Evolutionary conservation across 2,888 invertebrate genomes (phyloP), one percentile per base, ranked within the genome.

Genomic region (Thera britannica): DNA sequence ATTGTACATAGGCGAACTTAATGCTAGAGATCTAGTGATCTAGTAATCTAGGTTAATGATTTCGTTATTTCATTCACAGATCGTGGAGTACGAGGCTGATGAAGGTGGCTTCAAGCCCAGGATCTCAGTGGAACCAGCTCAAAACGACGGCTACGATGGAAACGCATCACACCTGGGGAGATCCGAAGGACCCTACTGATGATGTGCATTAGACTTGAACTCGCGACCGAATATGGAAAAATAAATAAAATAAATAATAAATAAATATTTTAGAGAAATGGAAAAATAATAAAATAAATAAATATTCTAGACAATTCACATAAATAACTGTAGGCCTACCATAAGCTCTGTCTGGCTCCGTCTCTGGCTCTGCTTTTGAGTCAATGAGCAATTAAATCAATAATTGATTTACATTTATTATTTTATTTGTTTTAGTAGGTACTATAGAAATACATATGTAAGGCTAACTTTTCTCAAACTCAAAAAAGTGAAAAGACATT

Each of bases 71-170:
- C 34, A 9, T 41, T 35, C 36, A 38, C 91, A 95, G 94, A 94
- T 95, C 63, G 96, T 96, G 2, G 95, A 95, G 73, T 96, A 96
- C 84, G 95, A 95, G 78, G 96, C 96, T n/a, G 96, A 96, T 76
- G 95, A 95, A 78, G 89, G 95, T 54, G 96, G 96, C 6, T 96
- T 95, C 89, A 95, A 95, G 77, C 96, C 96, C 23, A 94, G 95
- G 77, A 95, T 96, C 77, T 94, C 95, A 1, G 89, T 92, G 70
- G 90, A 92, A 70, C 85, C 89, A 0, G 88, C 58, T 3, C 72
- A 85, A 0, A 75, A 80, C 0, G 81, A 77, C 2, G 86, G 90
- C 0, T 90, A 92, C 58, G 90, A 90, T 49, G 89, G 87, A 52
- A 90, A 90, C 72, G 89, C 90, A 0, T 75, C 85, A 0, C 85